These are phyloP conservation scores for Apus apus DNA, from an alignment of 2,113 vertebrate genomes.

Conservation along the genomic window DNA sequence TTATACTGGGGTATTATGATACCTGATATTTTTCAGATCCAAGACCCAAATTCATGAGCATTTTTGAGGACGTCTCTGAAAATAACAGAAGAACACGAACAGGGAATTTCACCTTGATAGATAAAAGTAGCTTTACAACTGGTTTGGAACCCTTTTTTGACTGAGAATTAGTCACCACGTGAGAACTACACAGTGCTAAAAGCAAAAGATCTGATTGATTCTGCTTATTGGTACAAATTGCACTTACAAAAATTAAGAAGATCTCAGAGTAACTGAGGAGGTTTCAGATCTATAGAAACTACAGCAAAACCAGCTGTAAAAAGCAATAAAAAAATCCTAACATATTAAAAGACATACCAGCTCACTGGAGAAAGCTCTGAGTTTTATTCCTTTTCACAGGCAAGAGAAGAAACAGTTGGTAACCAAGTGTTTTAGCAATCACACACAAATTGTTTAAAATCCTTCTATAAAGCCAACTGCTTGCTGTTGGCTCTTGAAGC, in stretches of 20 bases:
- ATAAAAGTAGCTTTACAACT: background rate
- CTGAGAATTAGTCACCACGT: background rate
- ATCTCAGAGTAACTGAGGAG: background rate
- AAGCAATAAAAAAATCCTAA: background rate
- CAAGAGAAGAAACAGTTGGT: background rate
- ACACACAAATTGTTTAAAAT: background rate
- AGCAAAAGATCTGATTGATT: background rate
- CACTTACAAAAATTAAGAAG: background rate
- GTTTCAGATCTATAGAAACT: background rate
- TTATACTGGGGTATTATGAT: background rate
- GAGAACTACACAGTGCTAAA: background rate
- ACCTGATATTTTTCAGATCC: background rate
- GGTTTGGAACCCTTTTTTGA: background rate
- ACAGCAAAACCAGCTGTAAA: background rate
- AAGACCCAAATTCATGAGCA: background rate
- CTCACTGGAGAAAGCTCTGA: background rate
- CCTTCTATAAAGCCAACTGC: background rate
- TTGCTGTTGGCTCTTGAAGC: background rate
- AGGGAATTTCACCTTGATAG: background rate
- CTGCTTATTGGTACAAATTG: background rate
- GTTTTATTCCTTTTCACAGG: background rate
- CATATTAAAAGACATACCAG: background rate
- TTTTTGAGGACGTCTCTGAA: background rate
- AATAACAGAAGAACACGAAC: background rate
- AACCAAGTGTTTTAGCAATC: background rate